phyloP scores from a whole-genome alignment of 2,888 invertebrate species.

The Xanthia togata region DNA sequence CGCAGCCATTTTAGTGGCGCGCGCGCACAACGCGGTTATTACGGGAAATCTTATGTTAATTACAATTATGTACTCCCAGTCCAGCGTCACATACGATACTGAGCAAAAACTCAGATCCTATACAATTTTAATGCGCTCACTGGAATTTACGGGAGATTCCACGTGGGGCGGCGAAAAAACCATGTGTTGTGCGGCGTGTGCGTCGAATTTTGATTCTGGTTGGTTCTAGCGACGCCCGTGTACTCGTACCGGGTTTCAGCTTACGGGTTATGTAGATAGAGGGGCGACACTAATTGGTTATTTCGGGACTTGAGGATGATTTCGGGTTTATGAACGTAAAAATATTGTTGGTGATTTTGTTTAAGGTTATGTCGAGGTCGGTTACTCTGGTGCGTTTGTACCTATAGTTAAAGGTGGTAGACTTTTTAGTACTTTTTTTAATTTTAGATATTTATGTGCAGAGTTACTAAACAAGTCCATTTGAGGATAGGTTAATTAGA shows the following conservation, averaged over 20 bases:
- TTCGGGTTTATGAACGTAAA: neutral
- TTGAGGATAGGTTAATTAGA: conserved; percentile 33
- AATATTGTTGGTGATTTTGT: neutral
- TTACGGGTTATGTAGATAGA: conserved; percentile 19
- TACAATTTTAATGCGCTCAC: conserved; percentile 88
- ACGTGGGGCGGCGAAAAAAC: conserved; percentile 77
- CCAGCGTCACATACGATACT: conserved; percentile 77
- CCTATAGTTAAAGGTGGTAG: neutral
- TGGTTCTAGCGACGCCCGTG: conserved; percentile 57
- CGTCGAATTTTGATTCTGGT: conserved; percentile 79
- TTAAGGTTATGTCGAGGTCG: neutral
- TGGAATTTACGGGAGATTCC: conserved; percentile 87
- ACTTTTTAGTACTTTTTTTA: conserved; percentile 1
- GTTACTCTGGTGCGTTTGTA: neutral
- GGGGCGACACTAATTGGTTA: conserved; percentile 27
- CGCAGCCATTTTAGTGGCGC: conserved; percentile 82
- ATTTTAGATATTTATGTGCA: conserved; percentile 31
- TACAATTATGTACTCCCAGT: conserved; percentile 76
- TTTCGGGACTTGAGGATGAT: neutral
- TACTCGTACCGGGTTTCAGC: conserved; percentile 22
- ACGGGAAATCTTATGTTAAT: conserved; percentile 89
- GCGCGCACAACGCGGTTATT: conserved; percentile 84
- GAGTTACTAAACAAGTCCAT: neutral
- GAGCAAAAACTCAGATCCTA: conserved; percentile 83
- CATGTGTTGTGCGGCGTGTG: conserved; percentile 77